phyloP scores from a whole-genome alignment of 2,797 vertebrate genomes.

The Sebastes nivosus region DNA sequence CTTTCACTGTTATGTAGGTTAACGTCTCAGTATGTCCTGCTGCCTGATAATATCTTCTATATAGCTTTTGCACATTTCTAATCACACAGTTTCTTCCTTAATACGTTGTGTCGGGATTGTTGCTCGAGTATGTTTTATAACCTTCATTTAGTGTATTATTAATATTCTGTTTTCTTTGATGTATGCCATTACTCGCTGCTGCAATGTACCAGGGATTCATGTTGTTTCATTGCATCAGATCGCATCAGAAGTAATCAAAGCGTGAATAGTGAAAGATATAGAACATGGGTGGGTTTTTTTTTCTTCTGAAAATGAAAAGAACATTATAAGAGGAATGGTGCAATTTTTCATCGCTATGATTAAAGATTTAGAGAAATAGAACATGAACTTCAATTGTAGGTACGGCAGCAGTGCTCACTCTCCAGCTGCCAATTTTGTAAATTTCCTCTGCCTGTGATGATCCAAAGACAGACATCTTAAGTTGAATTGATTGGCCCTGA shows the following conservation, averaged over 20 bases:
- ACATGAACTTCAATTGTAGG: background rate
- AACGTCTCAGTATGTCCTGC: background rate
- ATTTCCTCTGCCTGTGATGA: background rate
- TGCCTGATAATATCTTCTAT: background rate
- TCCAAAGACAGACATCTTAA: background rate
- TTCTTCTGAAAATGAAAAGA: background rate
- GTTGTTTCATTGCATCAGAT: constrained; percentile 17
- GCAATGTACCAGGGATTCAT: background rate
- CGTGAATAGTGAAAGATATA: background rate
- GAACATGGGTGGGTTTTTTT: background rate
- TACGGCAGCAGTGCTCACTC: background rate
- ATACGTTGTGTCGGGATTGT: constrained; percentile 2
- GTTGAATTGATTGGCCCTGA: background rate
- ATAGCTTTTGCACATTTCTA: background rate
- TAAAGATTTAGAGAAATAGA: background rate
- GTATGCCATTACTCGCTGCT: background rate
- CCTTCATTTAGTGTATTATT: constrained; percentile 11
- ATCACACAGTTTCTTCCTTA: background rate
- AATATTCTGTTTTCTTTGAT: constrained; percentile 12
- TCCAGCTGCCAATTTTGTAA: background rate
- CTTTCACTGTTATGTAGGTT: constrained; percentile 9
- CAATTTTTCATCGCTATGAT: background rate
- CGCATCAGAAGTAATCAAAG: constrained; percentile 21
- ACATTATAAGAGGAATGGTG: background rate
- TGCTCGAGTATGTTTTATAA: background rate